These are phyloP conservation scores for Napeogenes inachia DNA, from an alignment of 2,888 invertebrate species.

Conservation along the genomic window DNA sequence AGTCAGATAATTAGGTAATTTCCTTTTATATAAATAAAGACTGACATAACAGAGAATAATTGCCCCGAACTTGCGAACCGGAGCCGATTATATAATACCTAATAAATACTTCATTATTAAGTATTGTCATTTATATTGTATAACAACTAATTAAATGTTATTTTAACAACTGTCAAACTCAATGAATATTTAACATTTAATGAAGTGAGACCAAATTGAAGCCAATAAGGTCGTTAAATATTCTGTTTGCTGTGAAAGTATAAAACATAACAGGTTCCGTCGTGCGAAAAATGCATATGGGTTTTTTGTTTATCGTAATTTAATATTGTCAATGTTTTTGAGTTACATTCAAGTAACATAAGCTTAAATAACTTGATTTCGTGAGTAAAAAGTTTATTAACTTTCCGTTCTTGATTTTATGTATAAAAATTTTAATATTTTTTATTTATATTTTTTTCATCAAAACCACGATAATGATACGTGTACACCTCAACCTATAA, in stretches of 20 bases:
- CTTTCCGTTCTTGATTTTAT: neutral
- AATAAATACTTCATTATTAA: constrained; percentile 17
- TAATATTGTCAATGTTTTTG: constrained; percentile 23
- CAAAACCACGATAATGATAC: neutral
- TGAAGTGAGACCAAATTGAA: neutral
- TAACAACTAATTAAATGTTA: constrained; percentile 22
- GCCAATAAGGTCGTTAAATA: constrained; percentile 2
- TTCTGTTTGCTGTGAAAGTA: constrained; percentile 23
- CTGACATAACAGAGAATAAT: constrained; percentile 6
- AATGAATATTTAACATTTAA: constrained; percentile 14
- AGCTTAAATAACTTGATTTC: constrained; percentile 23
- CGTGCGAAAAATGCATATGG: constrained; percentile 22
- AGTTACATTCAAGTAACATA: constrained; percentile 29
- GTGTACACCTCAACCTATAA: too few relatives aligned
- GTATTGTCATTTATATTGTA: constrained; percentile 22
- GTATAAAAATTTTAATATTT: neutral
- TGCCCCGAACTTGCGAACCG: neutral
- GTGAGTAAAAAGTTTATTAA: neutral
- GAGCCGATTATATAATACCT: neutral
- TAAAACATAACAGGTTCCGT: constrained; percentile 18
- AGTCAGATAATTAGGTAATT: too few relatives aligned
- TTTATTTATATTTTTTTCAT: neutral
- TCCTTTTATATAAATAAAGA: constrained; percentile 9
- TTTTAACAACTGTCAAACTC: constrained; percentile 23
- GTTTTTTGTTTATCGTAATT: constrained; percentile 24